These are phyloP conservation scores for Emydoidea blandingii DNA, from an alignment of 2,797 vertebrate species.

Conservation along the genomic window DNA sequence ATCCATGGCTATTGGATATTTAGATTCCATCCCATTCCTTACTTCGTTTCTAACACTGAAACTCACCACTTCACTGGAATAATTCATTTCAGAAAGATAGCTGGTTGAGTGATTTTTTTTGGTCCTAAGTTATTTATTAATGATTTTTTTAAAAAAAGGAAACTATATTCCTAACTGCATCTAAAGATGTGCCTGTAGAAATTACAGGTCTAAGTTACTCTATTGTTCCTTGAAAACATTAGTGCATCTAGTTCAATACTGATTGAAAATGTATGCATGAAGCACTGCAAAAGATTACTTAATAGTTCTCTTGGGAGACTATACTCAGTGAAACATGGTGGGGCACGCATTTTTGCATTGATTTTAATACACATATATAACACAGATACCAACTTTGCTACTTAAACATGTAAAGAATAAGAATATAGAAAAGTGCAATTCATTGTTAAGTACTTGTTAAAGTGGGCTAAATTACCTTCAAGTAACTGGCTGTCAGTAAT, in stretches of 20 bases:
- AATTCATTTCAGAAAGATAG: slow-evolving; percentile 60
- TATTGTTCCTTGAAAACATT: slow-evolving; percentile 53
- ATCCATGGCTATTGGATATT: neutral
- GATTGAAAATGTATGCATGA: slow-evolving; percentile 46
- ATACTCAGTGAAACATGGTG: neutral
- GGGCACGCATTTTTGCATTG: slow-evolving; percentile 35
- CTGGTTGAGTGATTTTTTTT: slow-evolving; percentile 43
- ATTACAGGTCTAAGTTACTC: slow-evolving; percentile 60
- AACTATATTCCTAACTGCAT: slow-evolving; percentile 56
- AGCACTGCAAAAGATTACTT: slow-evolving; percentile 23
- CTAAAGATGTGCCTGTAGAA: slow-evolving; percentile 53
- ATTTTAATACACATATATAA: slow-evolving; percentile 20
- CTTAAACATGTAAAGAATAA: slow-evolving; percentile 40
- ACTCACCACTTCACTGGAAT: slow-evolving; percentile 52
- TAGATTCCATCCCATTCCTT: slow-evolving; percentile 34
- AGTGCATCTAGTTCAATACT: slow-evolving; percentile 37
- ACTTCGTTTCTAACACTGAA: slow-evolving; percentile 46
- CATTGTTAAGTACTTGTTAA: slow-evolving; percentile 61
- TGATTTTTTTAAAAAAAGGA: slow-evolving; percentile 63
- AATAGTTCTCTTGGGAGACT: slow-evolving; percentile 51
- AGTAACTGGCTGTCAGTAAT: slow-evolving; percentile 44
- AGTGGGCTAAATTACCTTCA: slow-evolving; percentile 63
- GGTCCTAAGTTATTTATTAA: slow-evolving; percentile 59
- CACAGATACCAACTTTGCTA: slow-evolving; percentile 10
- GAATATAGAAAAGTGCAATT: slow-evolving; percentile 51